Evolutionary conservation across 2,113 vertebrate species (phyloP), one percentile per base, ranked within the genome.

Genomic region (Gavia stellata): DNA sequence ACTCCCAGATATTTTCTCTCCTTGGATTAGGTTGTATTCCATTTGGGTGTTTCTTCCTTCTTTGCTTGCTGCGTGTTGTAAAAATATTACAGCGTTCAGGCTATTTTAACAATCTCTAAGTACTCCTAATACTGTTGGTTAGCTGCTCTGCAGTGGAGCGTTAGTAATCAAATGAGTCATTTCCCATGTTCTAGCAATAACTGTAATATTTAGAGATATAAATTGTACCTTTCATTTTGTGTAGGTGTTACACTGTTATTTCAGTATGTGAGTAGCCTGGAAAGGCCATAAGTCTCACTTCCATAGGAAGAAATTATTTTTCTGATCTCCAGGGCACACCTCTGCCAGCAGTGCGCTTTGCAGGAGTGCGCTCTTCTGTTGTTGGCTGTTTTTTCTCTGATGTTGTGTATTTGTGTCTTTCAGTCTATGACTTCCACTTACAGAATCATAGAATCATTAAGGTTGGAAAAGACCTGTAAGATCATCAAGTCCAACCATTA

Each of bases 281-380:
- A 67, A 81, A 84, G 47, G 52, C 56, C 0, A 0, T 13, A 52
- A 66, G 10, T 47, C 47, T 71, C 12, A 6, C 44, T 91, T 73
- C 33, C 28, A 20, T 24, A 23, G 20, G 29, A 84, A 62, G 40
- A 83, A 83, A 42, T 55, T 0, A 34, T 42, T 85, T 34, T 20
- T 75, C 14, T 38, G 31, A 4, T 55, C 17, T 83, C n/a, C 26
- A 52, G 59, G 67, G 23, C 17, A 21, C 20, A 44, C 16, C 31
- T 47, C 20, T 62, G 68, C 13, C 34, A 58, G 21, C 40, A 36
- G 31, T 1, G 34, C 0, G 0, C 45, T 61, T 45, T 29, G 25
- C 11, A 36, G 17, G 4, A 4, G 11, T 7, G 12, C 0, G 0
- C n/a, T 88, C 21, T 34, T 65, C 9, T 50, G 2, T 20, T n/a